These are phyloP conservation scores for Ibidorhyncha struthersii DNA, from an alignment of 2,113 vertebrate species.

Conservation along the genomic window DNA sequence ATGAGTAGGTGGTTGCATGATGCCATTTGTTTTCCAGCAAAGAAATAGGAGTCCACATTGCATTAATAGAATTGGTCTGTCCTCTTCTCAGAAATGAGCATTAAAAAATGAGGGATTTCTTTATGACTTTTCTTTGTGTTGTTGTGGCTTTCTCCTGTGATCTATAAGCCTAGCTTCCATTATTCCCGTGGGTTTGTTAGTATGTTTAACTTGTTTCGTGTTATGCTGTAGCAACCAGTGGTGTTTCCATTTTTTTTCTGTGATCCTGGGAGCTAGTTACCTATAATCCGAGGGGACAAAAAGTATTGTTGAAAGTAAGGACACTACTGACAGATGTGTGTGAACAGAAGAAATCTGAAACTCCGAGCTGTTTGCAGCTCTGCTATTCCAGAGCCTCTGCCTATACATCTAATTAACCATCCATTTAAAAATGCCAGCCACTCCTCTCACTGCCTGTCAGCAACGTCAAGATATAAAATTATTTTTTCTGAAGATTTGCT, in stretches of 20 bases:
- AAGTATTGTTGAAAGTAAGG: neutral
- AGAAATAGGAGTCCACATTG: fast-evolving
- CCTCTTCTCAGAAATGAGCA: neutral
- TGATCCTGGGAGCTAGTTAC: neutral
- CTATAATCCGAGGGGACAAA: neutral
- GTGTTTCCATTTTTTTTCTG: neutral
- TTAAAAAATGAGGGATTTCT: neutral
- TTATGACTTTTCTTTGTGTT: neutral
- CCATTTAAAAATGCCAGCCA: neutral
- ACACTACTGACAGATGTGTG: neutral
- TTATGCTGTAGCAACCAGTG: neutral
- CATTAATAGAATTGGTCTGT: neutral
- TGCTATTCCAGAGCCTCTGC: neutral
- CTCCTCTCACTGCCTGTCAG: neutral
- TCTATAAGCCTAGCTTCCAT: neutral
- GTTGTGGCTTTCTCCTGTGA: neutral
- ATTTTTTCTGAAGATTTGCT: neutral
- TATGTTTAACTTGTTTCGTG: neutral
- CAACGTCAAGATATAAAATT: neutral
- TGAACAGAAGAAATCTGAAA: neutral
- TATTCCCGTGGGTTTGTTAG: neutral
- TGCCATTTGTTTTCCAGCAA: neutral
- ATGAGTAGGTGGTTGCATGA: neutral
- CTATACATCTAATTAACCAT: neutral
- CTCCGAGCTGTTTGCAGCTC: neutral